These are phyloP conservation scores for Macrobrachium nipponense DNA, from an alignment of 1,140 invertebrate genomes.

Conservation along the genomic window DNA sequence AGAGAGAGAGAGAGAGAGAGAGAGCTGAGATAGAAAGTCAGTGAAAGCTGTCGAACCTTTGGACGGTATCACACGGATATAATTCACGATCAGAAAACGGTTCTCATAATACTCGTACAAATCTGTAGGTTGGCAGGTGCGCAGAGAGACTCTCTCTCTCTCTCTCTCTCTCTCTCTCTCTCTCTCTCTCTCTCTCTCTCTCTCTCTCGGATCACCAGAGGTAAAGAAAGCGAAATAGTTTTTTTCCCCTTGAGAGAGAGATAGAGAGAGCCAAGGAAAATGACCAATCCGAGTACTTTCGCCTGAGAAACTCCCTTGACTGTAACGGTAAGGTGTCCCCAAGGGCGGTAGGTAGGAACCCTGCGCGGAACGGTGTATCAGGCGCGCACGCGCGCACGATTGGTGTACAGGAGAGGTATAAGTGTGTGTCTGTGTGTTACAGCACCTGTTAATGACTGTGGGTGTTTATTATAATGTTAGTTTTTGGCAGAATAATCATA, in stretches of 20 bases:
- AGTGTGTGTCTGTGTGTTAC: conserved; percentile 22
- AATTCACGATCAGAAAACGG: neutral
- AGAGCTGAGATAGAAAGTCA: too few species aligned
- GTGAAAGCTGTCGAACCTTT: too few species aligned
- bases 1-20: too few species aligned
- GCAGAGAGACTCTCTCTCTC: neutral
- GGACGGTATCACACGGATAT: neutral
- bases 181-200: conserved; percentile 10
- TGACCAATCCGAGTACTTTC: too few species aligned
- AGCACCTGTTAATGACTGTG: neutral
- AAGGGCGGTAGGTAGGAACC: too few species aligned
- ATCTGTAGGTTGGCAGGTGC: neutral
- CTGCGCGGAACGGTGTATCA: too few species aligned
- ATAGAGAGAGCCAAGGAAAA: too few species aligned
- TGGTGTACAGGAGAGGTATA: conserved; percentile 5
- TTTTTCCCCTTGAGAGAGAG: neutral
- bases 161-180: conserved; percentile 28
- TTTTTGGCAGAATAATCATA: neutral
- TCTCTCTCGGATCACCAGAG: neutral
- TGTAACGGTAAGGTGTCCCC: too few species aligned
- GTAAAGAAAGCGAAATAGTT: neutral
- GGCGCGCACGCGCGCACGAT: conserved; percentile 4
- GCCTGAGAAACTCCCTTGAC: too few species aligned
- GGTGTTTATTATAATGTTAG: neutral
- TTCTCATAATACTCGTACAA: neutral